These are phyloP conservation scores for Gymnodraco acuticeps DNA, from an alignment of 2,797 vertebrate species.

Conservation along the genomic window DNA sequence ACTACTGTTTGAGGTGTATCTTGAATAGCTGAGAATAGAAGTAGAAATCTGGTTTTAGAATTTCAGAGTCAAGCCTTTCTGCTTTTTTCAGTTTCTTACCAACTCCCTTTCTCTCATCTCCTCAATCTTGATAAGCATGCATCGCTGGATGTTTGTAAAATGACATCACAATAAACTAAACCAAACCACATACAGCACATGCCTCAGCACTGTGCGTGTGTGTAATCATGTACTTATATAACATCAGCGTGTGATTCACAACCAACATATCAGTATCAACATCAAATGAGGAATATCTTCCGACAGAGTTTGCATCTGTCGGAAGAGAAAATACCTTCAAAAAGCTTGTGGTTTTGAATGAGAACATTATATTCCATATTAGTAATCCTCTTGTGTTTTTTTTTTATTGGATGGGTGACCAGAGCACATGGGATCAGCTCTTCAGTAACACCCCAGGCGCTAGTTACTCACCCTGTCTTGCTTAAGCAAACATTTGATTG, in stretches of 20 bases:
- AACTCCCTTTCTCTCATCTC: conserved; percentile 59
- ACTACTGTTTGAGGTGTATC: conserved; percentile 23
- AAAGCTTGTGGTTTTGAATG: conserved; percentile 10
- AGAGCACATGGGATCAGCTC: not conserved
- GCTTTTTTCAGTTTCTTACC: conserved; percentile 33
- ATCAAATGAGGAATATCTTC: not conserved
- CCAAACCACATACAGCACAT: conserved; percentile 33
- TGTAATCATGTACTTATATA: conserved; percentile 49
- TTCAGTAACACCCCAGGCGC: not conserved
- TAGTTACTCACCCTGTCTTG: conserved; percentile 13
- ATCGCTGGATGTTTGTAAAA: conserved; percentile 42
- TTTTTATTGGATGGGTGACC: not conserved
- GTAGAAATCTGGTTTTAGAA: conserved; percentile 19
- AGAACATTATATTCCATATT: not conserved
- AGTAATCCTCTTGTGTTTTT: not conserved
- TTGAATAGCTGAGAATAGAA: conserved; percentile 9
- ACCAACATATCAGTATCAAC: not conserved
- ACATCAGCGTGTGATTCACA: conserved; percentile 17
- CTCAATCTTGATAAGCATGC: conserved; percentile 43
- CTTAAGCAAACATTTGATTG: conserved; percentile 21
- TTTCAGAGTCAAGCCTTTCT: conserved; percentile 23
- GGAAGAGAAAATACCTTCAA: not conserved
- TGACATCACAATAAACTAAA: conserved; percentile 58
- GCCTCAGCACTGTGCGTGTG: not conserved
- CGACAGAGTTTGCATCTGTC: not conserved